Evolutionary conservation across 2,113 vertebrate genomes (phyloP), one percentile per base, ranked within the genome.

Genomic region (Ivindomyrus marchei): DNA sequence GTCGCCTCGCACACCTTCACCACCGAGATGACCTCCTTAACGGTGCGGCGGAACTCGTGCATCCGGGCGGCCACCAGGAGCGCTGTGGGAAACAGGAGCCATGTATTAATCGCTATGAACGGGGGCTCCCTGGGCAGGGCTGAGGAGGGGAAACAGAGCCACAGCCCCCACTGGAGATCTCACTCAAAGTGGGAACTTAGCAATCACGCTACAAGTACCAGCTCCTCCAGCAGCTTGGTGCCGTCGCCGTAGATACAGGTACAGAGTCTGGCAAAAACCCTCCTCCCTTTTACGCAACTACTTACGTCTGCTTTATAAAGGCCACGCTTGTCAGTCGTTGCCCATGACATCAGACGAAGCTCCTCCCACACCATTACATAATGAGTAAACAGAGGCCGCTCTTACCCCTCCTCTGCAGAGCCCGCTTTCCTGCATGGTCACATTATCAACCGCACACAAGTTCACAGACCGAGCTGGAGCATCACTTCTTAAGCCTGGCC

Each of bases 1-100:
- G 98, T 99, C 50, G 94, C 95, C 90, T 99, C 98, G 70, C 98
- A 99, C 91, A 99, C 98, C 95, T 99, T 99, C 52, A 99, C 98
- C 46, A 99, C 96, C 0, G 96, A 90, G 91, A 99, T 96, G 66
- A 99, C 96, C 93, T 99, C 98, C 91, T 98, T 99, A 90, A 97
- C 93, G 2, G 98, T 99, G 4, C 98, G 97, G 58, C 97, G 95
- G 92, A 99, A 99, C 90, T 99, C 98, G 83, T 99, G 97, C 96
- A 99, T 97, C 56, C 97, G 96, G 53, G 98, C 98, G 0, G 98
- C 97, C 3, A 99, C 98, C 0, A 99, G 96, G 53, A 99, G 97
- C 46, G 98, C 98, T 99, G 92, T 6, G 86, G 87, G 1, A 90
- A 5, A 90, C 31, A 58, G 45, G 39, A 11, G 0, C 13, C 39